Percentiles rank a stretch among this genome's conserved stretches.
These are phyloP conservation scores for Tineola bisselliella DNA, from an alignment of 2,888 invertebrate species.

Conservation along the genomic window DNA sequence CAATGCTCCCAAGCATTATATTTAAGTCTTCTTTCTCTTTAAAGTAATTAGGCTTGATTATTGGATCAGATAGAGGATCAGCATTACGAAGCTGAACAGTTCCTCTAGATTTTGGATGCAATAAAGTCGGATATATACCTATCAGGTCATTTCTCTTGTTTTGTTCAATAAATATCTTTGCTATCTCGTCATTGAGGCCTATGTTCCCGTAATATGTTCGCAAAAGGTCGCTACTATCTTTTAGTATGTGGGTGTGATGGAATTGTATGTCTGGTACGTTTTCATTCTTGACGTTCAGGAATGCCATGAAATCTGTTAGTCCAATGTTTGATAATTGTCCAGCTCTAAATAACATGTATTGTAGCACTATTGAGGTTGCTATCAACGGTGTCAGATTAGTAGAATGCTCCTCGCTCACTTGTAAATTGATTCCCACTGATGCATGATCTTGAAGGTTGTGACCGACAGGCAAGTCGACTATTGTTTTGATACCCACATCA, in stretches of 20 bases:
- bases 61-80: slow-evolving; percentile 63
- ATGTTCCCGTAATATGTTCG: slow-evolving; percentile 25
- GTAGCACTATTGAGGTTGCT: slow-evolving; percentile 32
- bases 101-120: slow-evolving; percentile 66
- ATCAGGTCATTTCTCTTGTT: slow-evolving; percentile 37
- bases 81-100: slow-evolving; percentile 55
- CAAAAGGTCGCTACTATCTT: slow-evolving; percentile 27
- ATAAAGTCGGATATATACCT: slow-evolving; percentile 38
- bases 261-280: slow-evolving; percentile 61
- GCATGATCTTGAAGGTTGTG: slow-evolving; percentile 63
- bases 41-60: slow-evolving; percentile 71
- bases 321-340: slow-evolving; percentile 55
- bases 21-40: slow-evolving; percentile 60
- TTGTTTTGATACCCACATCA: slow-evolving; percentile 34
- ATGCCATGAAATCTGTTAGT: slow-evolving; percentile 54
- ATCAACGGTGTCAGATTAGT: slow-evolving; percentile 22
- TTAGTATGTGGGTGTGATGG: slow-evolving; percentile 36
- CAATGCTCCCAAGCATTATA: slow-evolving; percentile 44
- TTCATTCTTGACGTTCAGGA: slow-evolving; percentile 50
- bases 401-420: slow-evolving; percentile 25
- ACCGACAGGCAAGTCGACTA: slow-evolving; percentile 51
- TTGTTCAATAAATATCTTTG: slow-evolving; percentile 25
- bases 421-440: slow-evolving; percentile 29
- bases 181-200: slow-evolving; percentile 32
- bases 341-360: slow-evolving; percentile 55